phyloP scores from a whole-genome alignment of 2,888 invertebrate species.

The Pachycephus smyrnensis region DNA sequence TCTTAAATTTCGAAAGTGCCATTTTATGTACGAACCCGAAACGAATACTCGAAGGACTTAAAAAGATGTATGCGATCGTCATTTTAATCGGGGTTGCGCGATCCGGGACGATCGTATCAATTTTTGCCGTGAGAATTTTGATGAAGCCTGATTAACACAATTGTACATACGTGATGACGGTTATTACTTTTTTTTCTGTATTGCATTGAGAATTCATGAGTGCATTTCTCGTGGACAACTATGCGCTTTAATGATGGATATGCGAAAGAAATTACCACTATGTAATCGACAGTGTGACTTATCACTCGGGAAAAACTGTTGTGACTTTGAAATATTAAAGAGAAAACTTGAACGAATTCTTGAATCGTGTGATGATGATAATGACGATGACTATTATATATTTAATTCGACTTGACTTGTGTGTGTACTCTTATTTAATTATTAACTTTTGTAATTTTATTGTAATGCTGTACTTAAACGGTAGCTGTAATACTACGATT shows the following conservation, averaged over 20 bases:
- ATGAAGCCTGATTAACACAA: not conserved
- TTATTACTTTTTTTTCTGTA: not conserved
- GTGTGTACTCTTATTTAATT: slow-evolving; percentile 41
- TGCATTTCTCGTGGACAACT: not conserved
- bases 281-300: slow-evolving; percentile 6
- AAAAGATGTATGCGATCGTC: not conserved
- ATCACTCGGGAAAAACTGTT: not conserved
- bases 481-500: slow-evolving; percentile 22
- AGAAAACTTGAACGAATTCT: slow-evolving; percentile 10
- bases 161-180: not conserved
- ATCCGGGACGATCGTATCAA: not conserved
- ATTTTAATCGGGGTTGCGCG: not conserved
- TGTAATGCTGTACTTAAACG: slow-evolving; percentile 21
- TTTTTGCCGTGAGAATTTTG: not conserved
- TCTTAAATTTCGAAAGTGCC: slow-evolving; percentile 23
- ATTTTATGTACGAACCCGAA: slow-evolving; percentile 13
- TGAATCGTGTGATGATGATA: slow-evolving; percentile 13
- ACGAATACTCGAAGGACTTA: slow-evolving; percentile 3
- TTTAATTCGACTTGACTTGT: slow-evolving; percentile 37
- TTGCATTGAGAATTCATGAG: not conserved
- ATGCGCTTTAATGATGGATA: not conserved
- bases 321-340: not conserved
- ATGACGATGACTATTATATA: slow-evolving; percentile 18
- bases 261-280: not conserved
- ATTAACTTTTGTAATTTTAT: slow-evolving; percentile 28